Conservation (phyloP, 2,888 invertebrate species). For the Eulithis prunata region DNA sequence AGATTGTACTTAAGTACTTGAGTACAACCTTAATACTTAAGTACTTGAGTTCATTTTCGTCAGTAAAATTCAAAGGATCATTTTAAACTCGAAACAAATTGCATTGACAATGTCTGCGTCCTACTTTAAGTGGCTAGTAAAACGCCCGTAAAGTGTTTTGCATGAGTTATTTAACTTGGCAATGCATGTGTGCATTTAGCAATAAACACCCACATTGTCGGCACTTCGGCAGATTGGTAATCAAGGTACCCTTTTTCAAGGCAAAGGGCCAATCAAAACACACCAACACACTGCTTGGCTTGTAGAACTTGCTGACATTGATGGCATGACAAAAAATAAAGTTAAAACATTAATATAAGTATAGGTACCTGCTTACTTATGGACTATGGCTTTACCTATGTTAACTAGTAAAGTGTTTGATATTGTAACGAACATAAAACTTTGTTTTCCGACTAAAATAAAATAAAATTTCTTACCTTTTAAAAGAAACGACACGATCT, state of each 20-base stretch:
- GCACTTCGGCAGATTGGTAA: constrained; percentile 6
- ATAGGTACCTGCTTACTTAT: too few species aligned
- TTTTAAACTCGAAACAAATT: constrained; percentile 11
- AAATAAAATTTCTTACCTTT: too few species aligned
- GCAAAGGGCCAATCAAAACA: not conserved
- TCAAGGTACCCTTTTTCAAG: not conserved
- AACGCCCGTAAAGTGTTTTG: constrained; percentile 28
- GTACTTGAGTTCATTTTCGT: not conserved
- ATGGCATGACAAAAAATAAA: too few species aligned
- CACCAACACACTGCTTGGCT: not conserved
- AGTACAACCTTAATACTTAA: too few species aligned
- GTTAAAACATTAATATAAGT: too few species aligned
- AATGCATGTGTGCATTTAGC: constrained; percentile 52
- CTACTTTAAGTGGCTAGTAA: constrained; percentile 24
- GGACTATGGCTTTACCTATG: too few species aligned
- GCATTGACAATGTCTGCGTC: constrained; percentile 28
- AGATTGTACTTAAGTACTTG: too few species aligned
- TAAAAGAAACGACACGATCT: too few species aligned
- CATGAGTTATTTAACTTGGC: constrained; percentile 29
- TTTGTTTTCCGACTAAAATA: too few species aligned
- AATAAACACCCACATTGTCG: constrained; percentile 54
- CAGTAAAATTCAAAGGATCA: not conserved
- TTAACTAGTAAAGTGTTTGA: too few species aligned
- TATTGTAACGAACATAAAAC: too few species aligned
- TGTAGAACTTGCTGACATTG: too few species aligned